Evolutionary conservation across 2,888 invertebrate genomes (phyloP).

Genomic region (Drosophila melanosoma): DNA sequence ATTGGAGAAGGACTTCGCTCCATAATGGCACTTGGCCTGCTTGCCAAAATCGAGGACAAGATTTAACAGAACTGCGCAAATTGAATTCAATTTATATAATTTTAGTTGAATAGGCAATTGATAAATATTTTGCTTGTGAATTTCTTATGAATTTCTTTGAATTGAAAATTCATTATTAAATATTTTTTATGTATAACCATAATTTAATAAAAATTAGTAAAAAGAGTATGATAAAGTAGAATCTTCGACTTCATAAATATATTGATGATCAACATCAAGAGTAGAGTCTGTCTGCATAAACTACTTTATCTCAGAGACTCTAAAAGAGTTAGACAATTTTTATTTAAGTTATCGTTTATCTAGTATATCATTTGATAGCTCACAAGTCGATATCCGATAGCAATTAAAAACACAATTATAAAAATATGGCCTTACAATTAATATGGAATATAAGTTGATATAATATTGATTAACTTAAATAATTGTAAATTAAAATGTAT

Average conservation of each 20-base stretch:
- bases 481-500: accelerated
- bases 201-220: background rate
- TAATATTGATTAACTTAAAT: background rate
- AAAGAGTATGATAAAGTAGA: background rate
- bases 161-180: background rate
- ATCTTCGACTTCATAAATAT: background rate
- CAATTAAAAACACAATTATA: background rate
- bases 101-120: background rate
- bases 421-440: background rate
- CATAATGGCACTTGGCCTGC: slow-evolving; percentile 35
- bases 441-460: accelerated
- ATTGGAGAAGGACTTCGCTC: slow-evolving; percentile 17
- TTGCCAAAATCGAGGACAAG: slow-evolving; percentile 36
- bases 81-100: background rate
- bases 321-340: background rate
- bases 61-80: background rate
- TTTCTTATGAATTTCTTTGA: background rate
- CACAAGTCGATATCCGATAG: background rate
- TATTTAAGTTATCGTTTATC: background rate
- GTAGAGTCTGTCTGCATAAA: background rate
- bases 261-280: background rate
- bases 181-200: background rate
- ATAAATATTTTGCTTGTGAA: background rate
- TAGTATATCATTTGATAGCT: background rate
- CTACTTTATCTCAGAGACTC: no score